Evolutionary conservation across 2,113 vertebrate species (phyloP).

Genomic region (Felis catus): DNA sequence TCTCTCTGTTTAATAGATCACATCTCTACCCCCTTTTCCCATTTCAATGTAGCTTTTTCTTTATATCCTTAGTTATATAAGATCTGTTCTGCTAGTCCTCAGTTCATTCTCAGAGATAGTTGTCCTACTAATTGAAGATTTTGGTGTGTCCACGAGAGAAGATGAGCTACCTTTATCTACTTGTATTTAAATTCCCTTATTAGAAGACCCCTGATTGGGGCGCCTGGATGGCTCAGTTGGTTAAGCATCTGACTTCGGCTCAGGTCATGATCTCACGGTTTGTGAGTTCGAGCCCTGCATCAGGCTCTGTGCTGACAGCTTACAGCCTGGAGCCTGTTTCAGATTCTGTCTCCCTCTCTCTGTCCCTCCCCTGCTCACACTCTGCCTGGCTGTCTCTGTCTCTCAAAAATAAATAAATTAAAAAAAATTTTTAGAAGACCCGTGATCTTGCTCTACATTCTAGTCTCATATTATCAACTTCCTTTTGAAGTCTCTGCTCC

Average conservation of each 20-base stretch:
- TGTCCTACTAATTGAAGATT: neutral
- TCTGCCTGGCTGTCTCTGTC: too few species aligned
- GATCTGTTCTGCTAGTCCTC: neutral
- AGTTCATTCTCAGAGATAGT: neutral
- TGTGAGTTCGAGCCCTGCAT: too few species aligned
- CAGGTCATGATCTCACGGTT: too few species aligned
- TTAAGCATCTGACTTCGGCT: too few species aligned
- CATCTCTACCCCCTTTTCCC: neutral
- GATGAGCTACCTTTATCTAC: neutral
- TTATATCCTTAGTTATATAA: neutral
- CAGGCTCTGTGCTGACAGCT: too few species aligned
- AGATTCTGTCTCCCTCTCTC: too few species aligned
- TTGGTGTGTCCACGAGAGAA: neutral
- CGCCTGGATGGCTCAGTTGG: too few species aligned
- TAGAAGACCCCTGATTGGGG: neutral
- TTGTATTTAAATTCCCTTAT: too few species aligned
- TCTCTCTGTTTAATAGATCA: neutral
- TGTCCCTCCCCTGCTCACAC: too few species aligned
- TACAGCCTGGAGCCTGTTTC: too few species aligned
- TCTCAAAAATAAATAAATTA: too few species aligned
- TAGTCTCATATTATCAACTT: neutral
- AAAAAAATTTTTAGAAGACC: neutral
- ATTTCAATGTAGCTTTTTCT: neutral
- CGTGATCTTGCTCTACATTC: neutral
- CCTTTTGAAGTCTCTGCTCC: neutral